A percentile compares a stretch with the other conserved stretches of the same genome.
These are phyloP conservation scores for Nomada flava DNA, from an alignment of 2,888 invertebrate species.

Conservation along the genomic window DNA sequence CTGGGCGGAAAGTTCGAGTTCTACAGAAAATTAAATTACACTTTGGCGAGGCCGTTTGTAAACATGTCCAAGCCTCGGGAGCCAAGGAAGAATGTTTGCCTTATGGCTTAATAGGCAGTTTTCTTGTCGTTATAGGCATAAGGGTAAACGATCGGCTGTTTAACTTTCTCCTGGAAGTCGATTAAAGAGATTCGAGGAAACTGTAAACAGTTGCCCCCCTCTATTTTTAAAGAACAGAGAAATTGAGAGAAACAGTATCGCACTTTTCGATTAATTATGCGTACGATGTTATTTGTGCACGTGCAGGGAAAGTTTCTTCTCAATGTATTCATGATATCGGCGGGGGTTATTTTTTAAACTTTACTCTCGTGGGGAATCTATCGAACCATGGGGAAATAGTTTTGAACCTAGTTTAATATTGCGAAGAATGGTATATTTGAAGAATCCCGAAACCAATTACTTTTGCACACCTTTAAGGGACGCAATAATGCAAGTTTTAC, in stretches of 20 bases:
- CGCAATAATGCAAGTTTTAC: too few species aligned
- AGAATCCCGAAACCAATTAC: neutral
- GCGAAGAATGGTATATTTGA: constrained; percentile 21
- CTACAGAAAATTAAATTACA: constrained; percentile 10
- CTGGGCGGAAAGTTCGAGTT: neutral
- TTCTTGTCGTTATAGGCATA: too few species aligned
- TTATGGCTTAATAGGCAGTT: neutral
- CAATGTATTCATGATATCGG: neutral
- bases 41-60: neutral
- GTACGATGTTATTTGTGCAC: neutral
- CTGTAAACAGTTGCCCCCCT: too few species aligned
- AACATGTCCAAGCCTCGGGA: neutral
- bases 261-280: neutral
- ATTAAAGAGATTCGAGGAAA: too few species aligned
- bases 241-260: too few species aligned
- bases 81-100: too few species aligned
- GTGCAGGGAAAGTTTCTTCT: constrained; percentile 12
- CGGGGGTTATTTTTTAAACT: constrained; percentile 18
- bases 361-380: neutral
- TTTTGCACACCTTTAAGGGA: neutral
- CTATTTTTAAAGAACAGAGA: too few species aligned
- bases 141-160: neutral
- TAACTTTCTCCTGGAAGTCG: too few species aligned
- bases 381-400: constrained; percentile 18
- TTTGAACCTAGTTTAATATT: constrained; percentile 13